phyloP scores from a whole-genome alignment of 2,113 vertebrate species.

The Balaeniceps rex region DNA sequence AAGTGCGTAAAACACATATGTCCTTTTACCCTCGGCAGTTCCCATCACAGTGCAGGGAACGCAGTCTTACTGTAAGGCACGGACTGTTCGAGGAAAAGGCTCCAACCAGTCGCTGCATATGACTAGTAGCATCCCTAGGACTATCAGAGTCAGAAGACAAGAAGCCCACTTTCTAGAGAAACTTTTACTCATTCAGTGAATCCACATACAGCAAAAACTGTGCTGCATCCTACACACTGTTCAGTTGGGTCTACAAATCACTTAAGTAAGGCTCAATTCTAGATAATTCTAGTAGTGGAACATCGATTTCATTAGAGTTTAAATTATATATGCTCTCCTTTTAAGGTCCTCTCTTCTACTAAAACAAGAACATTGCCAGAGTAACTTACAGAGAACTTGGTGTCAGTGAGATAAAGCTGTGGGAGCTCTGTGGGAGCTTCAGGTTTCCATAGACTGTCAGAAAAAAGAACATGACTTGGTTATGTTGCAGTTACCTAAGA shows the following conservation, averaged over 20 bases:
- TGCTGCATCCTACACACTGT: not conserved
- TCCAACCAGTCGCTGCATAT: accelerated
- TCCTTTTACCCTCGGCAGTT: not conserved
- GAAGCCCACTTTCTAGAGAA: not conserved
- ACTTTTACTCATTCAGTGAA: not conserved
- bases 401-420: not conserved
- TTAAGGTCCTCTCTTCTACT: not conserved
- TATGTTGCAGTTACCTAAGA: not conserved
- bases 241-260: not conserved
- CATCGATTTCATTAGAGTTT: not conserved
- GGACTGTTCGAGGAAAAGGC: not conserved
- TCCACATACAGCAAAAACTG: not conserved
- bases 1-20: accelerated
- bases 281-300: not conserved
- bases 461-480: not conserved
- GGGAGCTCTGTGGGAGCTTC: not conserved
- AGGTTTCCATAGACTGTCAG: not conserved
- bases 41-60: not conserved
- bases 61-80: accelerated
- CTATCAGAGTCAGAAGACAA: not conserved
- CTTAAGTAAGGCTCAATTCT: not conserved
- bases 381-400: not conserved
- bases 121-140: not conserved
- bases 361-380: not conserved
- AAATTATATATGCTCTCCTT: not conserved